Evolutionary conservation across 2,888 invertebrate genomes (phyloP).

Genomic region (Geotrupes spiniger): DNA sequence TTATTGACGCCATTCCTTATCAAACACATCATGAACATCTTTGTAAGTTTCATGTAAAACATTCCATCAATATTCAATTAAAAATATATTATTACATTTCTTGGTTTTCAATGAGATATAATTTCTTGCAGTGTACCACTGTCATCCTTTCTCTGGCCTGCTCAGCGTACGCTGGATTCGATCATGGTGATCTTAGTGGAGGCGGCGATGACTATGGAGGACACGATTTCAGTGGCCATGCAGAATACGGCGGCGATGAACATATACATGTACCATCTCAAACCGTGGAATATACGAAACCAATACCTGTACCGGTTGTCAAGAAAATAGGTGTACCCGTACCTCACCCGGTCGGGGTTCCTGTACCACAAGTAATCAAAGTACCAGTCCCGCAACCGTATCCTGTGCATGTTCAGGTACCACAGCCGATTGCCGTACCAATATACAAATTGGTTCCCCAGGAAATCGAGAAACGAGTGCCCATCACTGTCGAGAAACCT

Average conservation of each 20-base stretch:
- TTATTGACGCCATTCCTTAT: neutral
- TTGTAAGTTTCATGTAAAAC: slow-evolving; percentile 12
- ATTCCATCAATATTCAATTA: too few species aligned
- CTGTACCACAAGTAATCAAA: slow-evolving; percentile 68
- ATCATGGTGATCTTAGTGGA: too few species aligned
- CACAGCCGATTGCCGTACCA: slow-evolving; percentile 70
- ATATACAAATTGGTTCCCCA: slow-evolving; percentile 72
- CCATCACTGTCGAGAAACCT: slow-evolving; percentile 71
- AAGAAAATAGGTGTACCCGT: slow-evolving; percentile 71
- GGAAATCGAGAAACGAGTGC: slow-evolving; percentile 69
- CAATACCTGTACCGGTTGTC: slow-evolving; percentile 67
- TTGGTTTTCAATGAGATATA: too few species aligned
- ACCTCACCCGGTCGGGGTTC: slow-evolving; percentile 70
- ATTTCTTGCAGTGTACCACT: slow-evolving; percentile 29
- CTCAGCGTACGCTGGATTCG: slow-evolving; percentile 33
- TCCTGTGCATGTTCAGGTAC: slow-evolving; percentile 68
- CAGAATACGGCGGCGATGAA: slow-evolving; percentile 49
- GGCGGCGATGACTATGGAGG: slow-evolving; percentile 13
- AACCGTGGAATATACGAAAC: slow-evolving; percentile 67
- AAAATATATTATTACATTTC: too few species aligned
- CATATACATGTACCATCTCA: slow-evolving; percentile 56
- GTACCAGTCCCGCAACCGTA: slow-evolving; percentile 74
- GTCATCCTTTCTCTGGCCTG: slow-evolving; percentile 32
- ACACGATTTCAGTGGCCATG: slow-evolving; percentile 10
- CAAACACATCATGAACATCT: slow-evolving; percentile 16